Base-by-base conservation (phyloP, 2,113 vertebrate species). In the Agapornis roseicollis region DNA sequence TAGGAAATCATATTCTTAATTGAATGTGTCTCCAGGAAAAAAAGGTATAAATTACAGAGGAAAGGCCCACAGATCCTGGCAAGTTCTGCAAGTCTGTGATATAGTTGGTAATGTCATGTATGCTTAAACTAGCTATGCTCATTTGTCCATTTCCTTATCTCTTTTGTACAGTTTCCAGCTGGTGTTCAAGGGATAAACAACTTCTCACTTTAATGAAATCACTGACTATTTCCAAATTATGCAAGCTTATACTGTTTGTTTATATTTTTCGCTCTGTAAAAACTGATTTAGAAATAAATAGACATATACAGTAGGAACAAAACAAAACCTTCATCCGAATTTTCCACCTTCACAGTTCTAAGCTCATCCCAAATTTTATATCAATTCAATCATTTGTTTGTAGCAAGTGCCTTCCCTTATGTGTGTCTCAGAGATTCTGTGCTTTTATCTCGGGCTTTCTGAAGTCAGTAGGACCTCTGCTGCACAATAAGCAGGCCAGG, bases 231-330 rank as follows among this genome's bases (percentile, higher is more conserved):
- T 72, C 29, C 61, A 72, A 76, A 44, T 74, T 64, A 56, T 2
- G 4, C 23, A 23, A 80, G 11, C 14, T 56, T 85, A 65, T 41
- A 49, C 13, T 61, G 33, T 35, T 65, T 73, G 25, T 33, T 71
- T 42, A 31, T 41, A 31, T 16, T 89, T 94, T 88, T 46, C 85
- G 53, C 8, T 68, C 61, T 25, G 3, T 58, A 80, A 85, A 63
- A 95, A 70, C 24, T 52, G 20, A 85, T 85, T 73, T 82, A 78
- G 63, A 96, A 94, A 69, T 73, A 94, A 85, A 92, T 1, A 64
- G 7, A 3, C 28, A 50, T 41, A 22, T 27, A 64, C 3, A 35
- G 15, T 19, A 47, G 31, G 5, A 85, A 88, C 6, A 71, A 70
- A 70, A 11, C 17, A 64, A 89, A 81, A 49, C 9, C 28, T 87